A percentile compares a stretch with the other conserved stretches of the same genome.
Evolutionary conservation across 2,113 vertebrate genomes (phyloP).

Genomic region (Trematocara zebra): DNA sequence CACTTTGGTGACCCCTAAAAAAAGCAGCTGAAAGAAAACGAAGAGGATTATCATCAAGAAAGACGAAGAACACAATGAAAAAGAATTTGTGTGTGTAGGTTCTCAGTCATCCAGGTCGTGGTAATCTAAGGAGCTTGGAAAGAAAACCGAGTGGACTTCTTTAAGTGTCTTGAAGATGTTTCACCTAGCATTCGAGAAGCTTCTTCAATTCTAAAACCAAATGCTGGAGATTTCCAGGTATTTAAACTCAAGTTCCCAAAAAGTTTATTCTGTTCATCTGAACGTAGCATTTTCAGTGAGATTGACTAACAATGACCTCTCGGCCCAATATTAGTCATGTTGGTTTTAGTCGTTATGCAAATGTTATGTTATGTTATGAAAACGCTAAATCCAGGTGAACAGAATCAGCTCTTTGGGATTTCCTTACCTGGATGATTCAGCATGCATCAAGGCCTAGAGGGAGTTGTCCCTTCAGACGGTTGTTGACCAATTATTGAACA

Average conservation of each 20-base stretch:
- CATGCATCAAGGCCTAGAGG: neutral
- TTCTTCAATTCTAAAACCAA: neutral
- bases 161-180: neutral
- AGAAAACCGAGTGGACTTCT: neutral
- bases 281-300: neutral
- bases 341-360: neutral
- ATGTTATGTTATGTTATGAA: neutral
- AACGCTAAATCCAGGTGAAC: neutral
- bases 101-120: neutral
- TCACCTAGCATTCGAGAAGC: neutral
- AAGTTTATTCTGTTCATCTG: neutral
- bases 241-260: neutral
- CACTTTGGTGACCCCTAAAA: neutral
- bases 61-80: neutral
- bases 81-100: neutral
- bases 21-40: neutral
- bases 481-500: neutral
- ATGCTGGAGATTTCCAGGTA: neutral
- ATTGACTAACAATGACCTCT: neutral
- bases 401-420: neutral
- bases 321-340: neutral
- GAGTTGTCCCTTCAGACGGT: neutral
- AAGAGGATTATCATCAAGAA: neutral
- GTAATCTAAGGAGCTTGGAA: neutral
- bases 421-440: neutral